These are phyloP conservation scores for Meloidogyne exigua DNA, from an alignment of 1,140 invertebrate species.

Conservation along the genomic window DNA sequence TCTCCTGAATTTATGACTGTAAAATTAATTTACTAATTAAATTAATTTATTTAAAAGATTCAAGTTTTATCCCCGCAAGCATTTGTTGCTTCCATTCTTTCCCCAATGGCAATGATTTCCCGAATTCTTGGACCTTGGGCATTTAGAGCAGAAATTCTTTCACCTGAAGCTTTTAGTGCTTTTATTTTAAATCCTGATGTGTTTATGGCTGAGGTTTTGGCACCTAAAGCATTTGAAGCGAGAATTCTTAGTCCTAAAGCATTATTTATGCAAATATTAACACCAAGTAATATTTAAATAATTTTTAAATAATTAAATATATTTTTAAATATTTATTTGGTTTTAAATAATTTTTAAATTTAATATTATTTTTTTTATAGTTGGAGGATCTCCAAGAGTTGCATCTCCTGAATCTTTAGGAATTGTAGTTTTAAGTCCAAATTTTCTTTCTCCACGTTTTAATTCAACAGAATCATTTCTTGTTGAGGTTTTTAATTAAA, in stretches of 20 bases:
- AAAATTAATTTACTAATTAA: background rate
- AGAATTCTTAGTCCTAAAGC: conserved; percentile 42
- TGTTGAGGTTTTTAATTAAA: conserved; percentile 16
- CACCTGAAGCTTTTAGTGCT: conserved; percentile 30
- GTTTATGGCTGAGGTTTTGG: conserved; percentile 44
- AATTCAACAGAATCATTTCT: conserved; percentile 22
- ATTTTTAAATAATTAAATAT: no score
- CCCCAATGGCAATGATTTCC: conserved; percentile 25
- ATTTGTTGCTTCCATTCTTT: conserved; percentile 36
- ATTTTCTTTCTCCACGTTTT: conserved; percentile 31
- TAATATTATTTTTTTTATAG: background rate
- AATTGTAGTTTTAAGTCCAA: conserved; percentile 30
- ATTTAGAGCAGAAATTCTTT: conserved; percentile 41
- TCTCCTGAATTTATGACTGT: conserved; percentile 27
- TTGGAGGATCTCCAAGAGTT: background rate
- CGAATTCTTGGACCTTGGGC: conserved; percentile 42
- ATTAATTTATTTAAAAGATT: conserved; percentile 20
- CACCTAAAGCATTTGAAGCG: conserved; percentile 29
- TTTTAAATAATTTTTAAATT: no score
- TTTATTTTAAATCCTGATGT: conserved; percentile 38
- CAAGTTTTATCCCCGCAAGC: conserved; percentile 32
- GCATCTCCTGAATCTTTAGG: background rate
- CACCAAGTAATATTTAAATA: conserved; percentile 36
- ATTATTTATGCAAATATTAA: conserved; percentile 41
- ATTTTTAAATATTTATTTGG: no score